Percentiles rank a stretch among this genome's conserved stretches.
phyloP scores from a whole-genome alignment of 92 coral and sea anemone species.

The Umimayanthus kanabou region DNA sequence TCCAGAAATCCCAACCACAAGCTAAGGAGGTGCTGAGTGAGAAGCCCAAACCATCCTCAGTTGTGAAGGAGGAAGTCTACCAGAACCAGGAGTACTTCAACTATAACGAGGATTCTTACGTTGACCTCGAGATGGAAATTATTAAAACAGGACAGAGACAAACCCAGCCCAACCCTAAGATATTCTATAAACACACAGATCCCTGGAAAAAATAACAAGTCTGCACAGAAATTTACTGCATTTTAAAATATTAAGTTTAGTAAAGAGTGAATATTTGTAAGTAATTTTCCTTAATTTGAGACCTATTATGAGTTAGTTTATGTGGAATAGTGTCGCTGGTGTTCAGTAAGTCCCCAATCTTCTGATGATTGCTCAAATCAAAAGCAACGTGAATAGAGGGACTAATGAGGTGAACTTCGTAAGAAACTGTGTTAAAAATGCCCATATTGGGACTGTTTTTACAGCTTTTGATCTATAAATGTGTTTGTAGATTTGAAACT shows the following conservation, averaged over 20 bases:
- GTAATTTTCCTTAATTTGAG: not conserved
- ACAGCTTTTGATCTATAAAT: no score
- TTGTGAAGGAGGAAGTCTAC: slow-evolving; percentile 49
- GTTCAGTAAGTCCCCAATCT: not conserved
- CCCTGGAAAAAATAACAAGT: slow-evolving; percentile 78
- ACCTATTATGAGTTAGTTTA: not conserved
- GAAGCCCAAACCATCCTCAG: slow-evolving; percentile 31
- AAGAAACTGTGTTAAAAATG: no score
- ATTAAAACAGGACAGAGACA: slow-evolving; percentile 69
- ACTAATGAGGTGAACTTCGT: no score
- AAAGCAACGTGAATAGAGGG: not conserved
- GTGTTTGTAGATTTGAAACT: no score
- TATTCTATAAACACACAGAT: slow-evolving; percentile 75
- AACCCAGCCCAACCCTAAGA: slow-evolving; percentile 82
- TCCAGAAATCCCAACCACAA: slow-evolving; percentile 35
- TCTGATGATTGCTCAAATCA: not conserved
- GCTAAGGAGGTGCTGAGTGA: slow-evolving; percentile 48
- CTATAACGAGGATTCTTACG: slow-evolving; percentile 72
- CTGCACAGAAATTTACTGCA: not conserved
- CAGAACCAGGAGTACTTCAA: slow-evolving; percentile 83
- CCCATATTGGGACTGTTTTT: no score
- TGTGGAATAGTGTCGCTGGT: not conserved
- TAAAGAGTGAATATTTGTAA: not conserved
- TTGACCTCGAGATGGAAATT: slow-evolving; percentile 82
- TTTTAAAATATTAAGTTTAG: not conserved